Evolutionary conservation across 2,888 invertebrate genomes (phyloP).

Genomic region (Pollenia griseotomentosa): DNA sequence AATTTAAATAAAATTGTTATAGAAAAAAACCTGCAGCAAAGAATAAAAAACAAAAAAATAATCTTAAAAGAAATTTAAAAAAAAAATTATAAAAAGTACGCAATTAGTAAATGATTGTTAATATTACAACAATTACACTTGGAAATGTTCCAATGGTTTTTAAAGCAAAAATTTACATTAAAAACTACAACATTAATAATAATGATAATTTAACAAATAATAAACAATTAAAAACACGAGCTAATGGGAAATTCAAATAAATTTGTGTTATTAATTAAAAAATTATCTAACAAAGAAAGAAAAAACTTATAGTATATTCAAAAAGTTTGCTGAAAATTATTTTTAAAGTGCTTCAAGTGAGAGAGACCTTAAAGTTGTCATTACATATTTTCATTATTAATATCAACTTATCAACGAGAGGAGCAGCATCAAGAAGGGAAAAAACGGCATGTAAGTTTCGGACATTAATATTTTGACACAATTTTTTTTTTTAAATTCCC

Average conservation of each 20-base stretch:
- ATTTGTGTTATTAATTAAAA: constrained; percentile 43
- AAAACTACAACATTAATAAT: constrained; percentile 28
- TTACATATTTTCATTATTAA: neutral
- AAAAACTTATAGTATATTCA: no score
- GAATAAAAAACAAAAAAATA: neutral
- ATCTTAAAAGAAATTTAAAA: neutral
- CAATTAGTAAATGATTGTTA: constrained; percentile 62
- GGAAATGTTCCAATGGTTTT: constrained; percentile 66
- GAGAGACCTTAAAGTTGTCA: constrained; percentile 4
- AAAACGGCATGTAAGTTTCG: constrained; percentile 51
- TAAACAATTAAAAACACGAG: constrained; percentile 49
- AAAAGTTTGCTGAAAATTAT: no score
- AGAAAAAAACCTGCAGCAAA: constrained; percentile 1
- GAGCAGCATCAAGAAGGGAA: neutral
- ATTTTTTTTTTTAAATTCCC: neutral
- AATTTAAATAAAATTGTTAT: constrained; percentile 33
- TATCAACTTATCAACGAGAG: neutral
- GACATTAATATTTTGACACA: constrained; percentile 4
- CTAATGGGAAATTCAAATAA: constrained; percentile 52
- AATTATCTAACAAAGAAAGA: neutral
- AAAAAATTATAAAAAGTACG: constrained; percentile 22
- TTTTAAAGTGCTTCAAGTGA: neutral
- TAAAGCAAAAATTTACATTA: constrained; percentile 40
- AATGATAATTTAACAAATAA: constrained; percentile 40
- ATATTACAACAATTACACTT: constrained; percentile 48